These are phyloP conservation scores for Rhynchonema sp. DNA, from an alignment of 2,888 invertebrate genomes.

Conservation along the genomic window DNA sequence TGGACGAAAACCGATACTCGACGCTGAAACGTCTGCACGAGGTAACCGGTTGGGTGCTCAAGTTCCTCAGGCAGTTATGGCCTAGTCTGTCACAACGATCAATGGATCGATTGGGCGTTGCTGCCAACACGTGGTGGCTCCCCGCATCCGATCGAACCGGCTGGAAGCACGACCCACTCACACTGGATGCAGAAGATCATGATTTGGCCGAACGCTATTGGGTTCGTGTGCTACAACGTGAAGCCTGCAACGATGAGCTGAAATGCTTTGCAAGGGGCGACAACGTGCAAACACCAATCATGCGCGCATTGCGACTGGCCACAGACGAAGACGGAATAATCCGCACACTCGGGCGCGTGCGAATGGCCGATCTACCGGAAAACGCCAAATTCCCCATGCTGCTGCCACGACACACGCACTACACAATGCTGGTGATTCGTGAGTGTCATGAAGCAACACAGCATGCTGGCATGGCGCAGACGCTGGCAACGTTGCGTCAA, in stretches of 20 bases:
- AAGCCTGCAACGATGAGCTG: background rate
- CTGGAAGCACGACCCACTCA: background rate
- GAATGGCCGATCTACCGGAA: conserved; percentile 3
- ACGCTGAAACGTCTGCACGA: background rate
- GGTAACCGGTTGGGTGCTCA: background rate
- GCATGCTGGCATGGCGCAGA: conserved; percentile 14
- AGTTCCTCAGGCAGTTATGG: background rate
- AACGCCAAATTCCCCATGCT: background rate
- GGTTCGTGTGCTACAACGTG: background rate
- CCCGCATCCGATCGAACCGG: background rate
- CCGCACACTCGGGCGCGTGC: conserved; percentile 3
- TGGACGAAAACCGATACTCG: background rate
- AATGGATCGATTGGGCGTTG: no score
- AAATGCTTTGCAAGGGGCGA: background rate
- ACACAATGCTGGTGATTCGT: background rate
- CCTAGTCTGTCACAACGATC: no score
- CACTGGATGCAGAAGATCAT: background rate
- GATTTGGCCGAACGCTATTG: background rate
- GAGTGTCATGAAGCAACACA: conserved; percentile 10
- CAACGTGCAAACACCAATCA: background rate
- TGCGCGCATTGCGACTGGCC: conserved; percentile 6
- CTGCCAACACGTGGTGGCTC: background rate
- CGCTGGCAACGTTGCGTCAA: conserved; percentile 10
- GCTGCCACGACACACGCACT: background rate
- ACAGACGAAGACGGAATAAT: background rate